Conservation (phyloP, 2,113 vertebrate species). For the Cyanoderma ruficeps region DNA sequence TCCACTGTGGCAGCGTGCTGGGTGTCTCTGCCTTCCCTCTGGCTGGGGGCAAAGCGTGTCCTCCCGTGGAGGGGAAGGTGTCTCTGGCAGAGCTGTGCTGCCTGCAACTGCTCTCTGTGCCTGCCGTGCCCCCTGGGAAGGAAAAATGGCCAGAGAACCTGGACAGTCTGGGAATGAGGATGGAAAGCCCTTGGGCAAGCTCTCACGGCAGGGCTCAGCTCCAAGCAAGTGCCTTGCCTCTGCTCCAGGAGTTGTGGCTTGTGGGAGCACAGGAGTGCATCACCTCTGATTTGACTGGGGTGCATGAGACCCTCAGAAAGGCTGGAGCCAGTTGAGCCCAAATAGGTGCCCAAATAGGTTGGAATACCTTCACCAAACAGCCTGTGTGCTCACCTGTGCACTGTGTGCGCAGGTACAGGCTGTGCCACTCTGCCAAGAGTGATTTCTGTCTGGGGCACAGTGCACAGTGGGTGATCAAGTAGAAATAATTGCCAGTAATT, state of each 20-base stretch:
- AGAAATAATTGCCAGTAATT: constrained; percentile 52
- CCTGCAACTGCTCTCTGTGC: not conserved
- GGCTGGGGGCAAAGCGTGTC: not conserved
- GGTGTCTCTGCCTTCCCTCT: not conserved
- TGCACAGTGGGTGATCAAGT: constrained; percentile 34
- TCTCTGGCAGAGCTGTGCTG: not conserved
- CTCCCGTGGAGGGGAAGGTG: not conserved
- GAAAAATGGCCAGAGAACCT: not conserved
- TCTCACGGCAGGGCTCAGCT: not conserved
- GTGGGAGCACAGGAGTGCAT: not conserved
- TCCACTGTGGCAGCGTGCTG: not conserved
- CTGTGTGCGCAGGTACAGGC: not conserved
- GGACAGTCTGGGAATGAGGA: not conserved
- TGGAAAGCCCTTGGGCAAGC: not conserved
- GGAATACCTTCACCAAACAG: not conserved
- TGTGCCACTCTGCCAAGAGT: not conserved
- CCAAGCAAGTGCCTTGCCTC: not conserved
- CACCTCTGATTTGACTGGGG: not conserved
- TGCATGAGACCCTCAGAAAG: not conserved
- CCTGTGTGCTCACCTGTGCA: not conserved
- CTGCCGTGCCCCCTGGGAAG: not conserved
- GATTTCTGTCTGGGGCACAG: constrained; percentile 6
- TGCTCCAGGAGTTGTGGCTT: not conserved
- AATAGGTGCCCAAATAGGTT: not conserved
- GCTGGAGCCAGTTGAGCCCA: not conserved